These are phyloP conservation scores for Aviceda subcristata DNA, from an alignment of 2,113 vertebrate genomes.

Conservation along the genomic window DNA sequence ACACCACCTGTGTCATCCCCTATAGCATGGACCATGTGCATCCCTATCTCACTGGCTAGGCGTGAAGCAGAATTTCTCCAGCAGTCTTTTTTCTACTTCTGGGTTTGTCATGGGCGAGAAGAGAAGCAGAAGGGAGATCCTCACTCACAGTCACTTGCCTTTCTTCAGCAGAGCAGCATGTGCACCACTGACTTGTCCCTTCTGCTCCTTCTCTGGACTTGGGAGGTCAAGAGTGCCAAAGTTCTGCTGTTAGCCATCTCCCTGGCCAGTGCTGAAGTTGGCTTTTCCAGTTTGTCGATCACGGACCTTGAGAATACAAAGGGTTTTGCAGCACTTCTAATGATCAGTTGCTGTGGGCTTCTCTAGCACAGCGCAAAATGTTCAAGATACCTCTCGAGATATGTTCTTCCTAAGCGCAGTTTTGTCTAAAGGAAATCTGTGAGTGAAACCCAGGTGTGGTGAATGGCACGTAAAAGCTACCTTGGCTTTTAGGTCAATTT, in stretches of 20 bases:
- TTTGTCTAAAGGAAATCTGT: neutral
- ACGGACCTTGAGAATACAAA: neutral
- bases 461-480: neutral
- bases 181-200: neutral
- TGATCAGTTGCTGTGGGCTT: neutral
- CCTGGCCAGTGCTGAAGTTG: neutral
- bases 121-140: neutral
- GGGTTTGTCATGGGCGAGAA: neutral
- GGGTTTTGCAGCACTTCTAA: neutral
- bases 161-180: neutral
- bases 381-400: neutral
- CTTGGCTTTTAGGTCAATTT: neutral
- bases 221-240: neutral
- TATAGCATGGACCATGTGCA: fast-evolving
- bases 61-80: fast-evolving
- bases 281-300: neutral
- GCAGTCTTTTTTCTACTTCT: neutral
- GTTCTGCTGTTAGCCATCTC: neutral
- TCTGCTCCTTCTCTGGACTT: neutral
- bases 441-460: neutral
- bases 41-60: neutral
- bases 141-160: neutral
- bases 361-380: neutral
- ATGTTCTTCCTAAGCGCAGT: neutral
- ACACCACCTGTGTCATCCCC: too few species aligned